phyloP scores from a whole-genome alignment of 2,888 invertebrate species.

The Gari tellinella region DNA sequence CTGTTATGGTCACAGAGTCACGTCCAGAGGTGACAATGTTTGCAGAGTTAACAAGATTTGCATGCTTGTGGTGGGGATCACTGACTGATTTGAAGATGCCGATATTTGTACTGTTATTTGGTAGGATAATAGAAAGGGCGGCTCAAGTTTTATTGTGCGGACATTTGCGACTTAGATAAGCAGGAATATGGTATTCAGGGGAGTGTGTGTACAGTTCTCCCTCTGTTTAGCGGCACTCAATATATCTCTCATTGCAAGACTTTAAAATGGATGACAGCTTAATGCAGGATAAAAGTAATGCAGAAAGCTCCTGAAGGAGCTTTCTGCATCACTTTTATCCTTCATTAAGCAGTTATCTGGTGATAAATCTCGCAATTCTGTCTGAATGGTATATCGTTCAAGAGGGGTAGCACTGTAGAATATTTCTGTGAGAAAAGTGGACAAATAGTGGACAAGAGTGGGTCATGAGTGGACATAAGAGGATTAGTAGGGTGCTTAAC shows the following conservation, averaged over 20 bases:
- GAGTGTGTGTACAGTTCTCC: constrained; percentile 22
- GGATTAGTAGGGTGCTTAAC: constrained; percentile 29
- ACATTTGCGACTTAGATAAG: constrained; percentile 19
- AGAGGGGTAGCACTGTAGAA: no score
- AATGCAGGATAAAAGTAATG: no score
- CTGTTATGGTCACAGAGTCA: no score
- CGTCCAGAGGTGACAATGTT: background rate
- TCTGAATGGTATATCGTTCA: no score
- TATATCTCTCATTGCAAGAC: no score
- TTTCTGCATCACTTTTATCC: no score
- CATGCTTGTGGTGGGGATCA: background rate
- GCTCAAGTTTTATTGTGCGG: constrained; percentile 2
- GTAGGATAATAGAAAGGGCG: background rate
- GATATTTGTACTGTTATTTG: constrained; percentile 3
- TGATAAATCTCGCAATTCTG: no score
- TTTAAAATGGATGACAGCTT: no score
- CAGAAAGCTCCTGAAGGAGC: no score
- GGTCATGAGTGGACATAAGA: constrained; percentile 44
- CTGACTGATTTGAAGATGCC: constrained; percentile 4
- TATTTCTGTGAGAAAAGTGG: constrained; percentile 42
- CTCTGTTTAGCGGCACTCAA: no score
- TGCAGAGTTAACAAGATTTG: constrained; percentile 8
- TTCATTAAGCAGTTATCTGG: no score
- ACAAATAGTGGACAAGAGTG: constrained; percentile 40
- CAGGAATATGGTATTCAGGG: constrained; percentile 21